phyloP scores from a whole-genome alignment of 2,888 invertebrate genomes.

The Zele albiditarsus region DNA sequence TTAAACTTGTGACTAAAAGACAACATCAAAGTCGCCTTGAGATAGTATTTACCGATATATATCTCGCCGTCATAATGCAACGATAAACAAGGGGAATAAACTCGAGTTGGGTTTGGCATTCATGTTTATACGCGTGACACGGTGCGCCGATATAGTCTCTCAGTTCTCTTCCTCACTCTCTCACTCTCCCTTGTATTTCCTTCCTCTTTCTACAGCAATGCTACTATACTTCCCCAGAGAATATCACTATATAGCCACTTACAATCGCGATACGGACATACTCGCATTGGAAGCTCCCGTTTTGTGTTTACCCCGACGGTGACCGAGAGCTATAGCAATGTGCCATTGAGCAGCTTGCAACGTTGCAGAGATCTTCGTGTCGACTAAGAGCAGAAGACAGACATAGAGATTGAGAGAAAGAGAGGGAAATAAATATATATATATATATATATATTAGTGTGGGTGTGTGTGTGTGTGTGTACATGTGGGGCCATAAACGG shows the following conservation, averaged over 20 bases:
- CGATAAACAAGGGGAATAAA: conserved; percentile 21
- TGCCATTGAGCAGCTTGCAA: conserved; percentile 17
- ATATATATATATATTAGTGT: not conserved
- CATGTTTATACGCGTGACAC: conserved; percentile 33
- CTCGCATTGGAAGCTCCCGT: conserved; percentile 31
- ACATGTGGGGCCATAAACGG: conserved; percentile 14
- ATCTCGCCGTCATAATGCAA: conserved; percentile 22
- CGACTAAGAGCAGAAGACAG: conserved; percentile 24
- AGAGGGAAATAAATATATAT: conserved; percentile 9
- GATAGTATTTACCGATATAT: conserved; percentile 28
- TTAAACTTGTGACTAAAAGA: conserved; percentile 3
- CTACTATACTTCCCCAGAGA: not conserved
- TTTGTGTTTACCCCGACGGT: conserved; percentile 38
- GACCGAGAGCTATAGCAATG: conserved; percentile 18
- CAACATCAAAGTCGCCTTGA: conserved; percentile 6
- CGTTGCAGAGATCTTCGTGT: conserved; percentile 37
- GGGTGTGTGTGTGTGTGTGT: not conserved
- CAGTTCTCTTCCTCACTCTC: not conserved
- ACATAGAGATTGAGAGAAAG: conserved; percentile 27
- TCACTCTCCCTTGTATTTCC: not conserved
- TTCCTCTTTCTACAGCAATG: not conserved
- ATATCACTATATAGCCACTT: conserved; percentile 25
- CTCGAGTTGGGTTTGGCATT: conserved; percentile 11
- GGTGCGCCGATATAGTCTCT: not conserved
- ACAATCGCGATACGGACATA: conserved; percentile 40